These are phyloP conservation scores for Tyto alba DNA, from an alignment of 2,113 vertebrate species.

Conservation along the genomic window DNA sequence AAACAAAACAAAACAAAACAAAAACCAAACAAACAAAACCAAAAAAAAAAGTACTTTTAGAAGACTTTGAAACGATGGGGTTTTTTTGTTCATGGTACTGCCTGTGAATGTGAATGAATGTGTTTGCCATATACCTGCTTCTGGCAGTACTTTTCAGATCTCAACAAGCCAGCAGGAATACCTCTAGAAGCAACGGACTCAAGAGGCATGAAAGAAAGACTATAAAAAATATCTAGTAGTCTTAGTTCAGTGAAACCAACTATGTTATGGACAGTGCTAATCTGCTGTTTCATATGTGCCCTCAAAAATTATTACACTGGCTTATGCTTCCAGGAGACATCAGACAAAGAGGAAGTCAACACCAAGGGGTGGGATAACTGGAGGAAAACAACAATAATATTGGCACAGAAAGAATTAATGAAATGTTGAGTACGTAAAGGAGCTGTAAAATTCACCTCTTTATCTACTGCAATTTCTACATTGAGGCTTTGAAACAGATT, in stretches of 20 bases:
- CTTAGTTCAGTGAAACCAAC: neutral
- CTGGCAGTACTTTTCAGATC: neutral
- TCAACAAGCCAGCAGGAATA: neutral
- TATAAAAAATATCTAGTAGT: neutral
- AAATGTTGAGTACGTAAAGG: neutral
- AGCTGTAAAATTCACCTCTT: neutral
- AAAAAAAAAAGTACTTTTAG: neutral
- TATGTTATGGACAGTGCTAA: neutral
- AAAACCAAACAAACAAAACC: neutral
- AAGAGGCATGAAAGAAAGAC: neutral
- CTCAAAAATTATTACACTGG: neutral
- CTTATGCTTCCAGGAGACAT: neutral
- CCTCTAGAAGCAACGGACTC: neutral
- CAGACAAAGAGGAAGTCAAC: neutral
- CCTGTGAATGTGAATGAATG: neutral
- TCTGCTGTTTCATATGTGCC: neutral
- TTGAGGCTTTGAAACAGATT: neutral
- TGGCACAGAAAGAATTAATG: neutral
- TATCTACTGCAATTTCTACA: neutral
- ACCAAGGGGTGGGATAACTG: neutral
- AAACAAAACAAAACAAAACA: no score
- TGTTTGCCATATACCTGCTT: neutral
- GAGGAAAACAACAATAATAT: neutral
- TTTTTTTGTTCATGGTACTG: neutral
- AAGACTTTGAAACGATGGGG: neutral